phyloP scores from a whole-genome alignment of 2,113 vertebrate genomes.

The Psettodes erumei region DNA sequence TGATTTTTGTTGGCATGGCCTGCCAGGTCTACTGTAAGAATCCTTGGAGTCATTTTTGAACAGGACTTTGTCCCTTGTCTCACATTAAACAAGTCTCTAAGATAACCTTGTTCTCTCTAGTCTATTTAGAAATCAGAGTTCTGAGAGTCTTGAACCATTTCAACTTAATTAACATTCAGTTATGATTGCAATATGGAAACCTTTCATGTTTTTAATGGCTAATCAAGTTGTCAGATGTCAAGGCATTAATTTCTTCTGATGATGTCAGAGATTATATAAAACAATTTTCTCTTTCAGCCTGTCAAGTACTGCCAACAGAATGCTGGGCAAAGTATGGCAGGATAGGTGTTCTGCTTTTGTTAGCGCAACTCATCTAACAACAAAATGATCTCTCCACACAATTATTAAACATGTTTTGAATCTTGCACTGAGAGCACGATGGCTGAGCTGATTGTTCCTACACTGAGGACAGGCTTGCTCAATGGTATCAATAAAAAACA shows the following conservation, averaged over 20 bases:
- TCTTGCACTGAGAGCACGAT: not conserved
- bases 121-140: no score
- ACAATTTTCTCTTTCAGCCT: not conserved
- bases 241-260: not conserved
- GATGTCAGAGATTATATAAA: not conserved
- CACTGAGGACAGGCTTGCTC: not conserved
- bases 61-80: no score
- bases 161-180: not conserved
- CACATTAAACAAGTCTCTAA: no score
- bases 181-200: not conserved
- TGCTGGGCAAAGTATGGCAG: not conserved
- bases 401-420: not conserved
- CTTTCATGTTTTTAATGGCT: not conserved
- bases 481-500: no score
- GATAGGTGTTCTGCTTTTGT: not conserved
- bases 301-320: not conserved
- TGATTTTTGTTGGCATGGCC: no score
- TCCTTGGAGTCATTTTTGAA: no score
- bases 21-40: no score
- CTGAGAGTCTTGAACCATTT: not conserved
- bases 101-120: not conserved
- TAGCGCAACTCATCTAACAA: no score
- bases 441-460: not conserved
- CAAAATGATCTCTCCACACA: no score
- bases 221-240: not conserved